Base-by-base conservation (phyloP, 64 coral and sea anemone genomes). In the Exaiptasia diaphana region DNA sequence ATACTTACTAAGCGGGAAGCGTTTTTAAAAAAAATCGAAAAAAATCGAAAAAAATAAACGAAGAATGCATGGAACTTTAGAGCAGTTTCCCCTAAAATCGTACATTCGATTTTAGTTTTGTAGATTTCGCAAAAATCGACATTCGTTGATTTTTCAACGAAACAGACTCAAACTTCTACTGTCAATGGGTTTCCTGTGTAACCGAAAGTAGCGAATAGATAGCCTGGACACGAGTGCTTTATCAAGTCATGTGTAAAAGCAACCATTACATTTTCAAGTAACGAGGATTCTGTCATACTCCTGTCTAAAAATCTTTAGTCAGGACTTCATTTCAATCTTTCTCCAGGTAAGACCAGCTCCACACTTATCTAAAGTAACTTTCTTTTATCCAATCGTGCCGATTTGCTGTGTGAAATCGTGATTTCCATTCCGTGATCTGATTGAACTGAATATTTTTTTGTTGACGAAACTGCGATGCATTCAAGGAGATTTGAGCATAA, bases 231-330 rank as follows among this genome's bases (percentile, higher is more conserved):
- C n/a, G n/a, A n/a, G n/a, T n/a, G n/a, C n/a, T n/a, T n/a, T n/a
- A 38, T 65, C 31, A 65, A 65, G 61, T 65, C 61, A 65, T 65
- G 61, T 65, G 61, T 65, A 65, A 65, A 65, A 65, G 61, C 61
- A 65, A 65, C 61, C 61, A 65, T 65, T 65, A 65, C 61, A 65
- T 65, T 65, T 65, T n/a, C 18, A 65, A 4, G 22, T 24, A 37
- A 15, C 15, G 61, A 65, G 38, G 61, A 65, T 65, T 65, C 61
- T 65, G 61, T 65, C 61, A 65, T 65, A 65, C 61, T 65, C 61
- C 61, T 65, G 61, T 65, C 61, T 65, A 65, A 65, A n/a, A 65
- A 65, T 65, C 30, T 35, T 65, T 65, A 65, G 61, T 32, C 61
- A 65, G 61, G 61, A 65, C 61, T 65, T 35, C 30, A 65, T 65